phyloP scores from a whole-genome alignment of 1,140 invertebrate genomes.

The Mamestra configurata region DNA sequence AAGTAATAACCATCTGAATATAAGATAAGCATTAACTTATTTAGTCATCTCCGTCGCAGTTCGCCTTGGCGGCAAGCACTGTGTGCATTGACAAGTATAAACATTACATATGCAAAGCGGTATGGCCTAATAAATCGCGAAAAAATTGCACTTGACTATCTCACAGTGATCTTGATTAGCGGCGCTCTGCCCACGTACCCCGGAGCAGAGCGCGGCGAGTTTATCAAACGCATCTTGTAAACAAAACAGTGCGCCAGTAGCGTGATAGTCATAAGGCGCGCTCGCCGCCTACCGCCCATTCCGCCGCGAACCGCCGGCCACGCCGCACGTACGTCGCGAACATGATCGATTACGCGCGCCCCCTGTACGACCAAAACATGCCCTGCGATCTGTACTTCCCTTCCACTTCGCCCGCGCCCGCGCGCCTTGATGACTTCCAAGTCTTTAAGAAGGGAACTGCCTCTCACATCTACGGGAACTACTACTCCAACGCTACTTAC shows the following conservation, averaged over 20 bases:
- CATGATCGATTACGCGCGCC: slow-evolving; percentile 83
- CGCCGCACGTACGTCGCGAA: slow-evolving; percentile 67
- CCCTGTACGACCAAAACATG: slow-evolving; percentile 76
- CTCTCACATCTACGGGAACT: slow-evolving; percentile 78
- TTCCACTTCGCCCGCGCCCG: slow-evolving; percentile 72
- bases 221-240: slow-evolving; percentile 61
- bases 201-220: not conserved
- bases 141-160: slow-evolving; percentile 40
- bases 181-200: not conserved
- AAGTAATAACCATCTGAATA: not conserved
- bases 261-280: slow-evolving; percentile 66
- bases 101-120: slow-evolving; percentile 29
- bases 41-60: slow-evolving; percentile 12
- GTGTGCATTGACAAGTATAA: slow-evolving; percentile 39
- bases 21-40: slow-evolving; percentile 9
- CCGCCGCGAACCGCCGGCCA: slow-evolving; percentile 74
- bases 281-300: slow-evolving; percentile 68
- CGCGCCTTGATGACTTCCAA: slow-evolving; percentile 81
- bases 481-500: slow-evolving; percentile 73
- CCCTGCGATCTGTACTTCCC: slow-evolving; percentile 71
- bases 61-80: slow-evolving; percentile 17
- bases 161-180: slow-evolving; percentile 36
- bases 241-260: slow-evolving; percentile 65
- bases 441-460: slow-evolving; percentile 78
- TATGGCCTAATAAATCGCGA: slow-evolving; percentile 27